A percentile compares a stretch with the other conserved stretches of the same genome.
Conservation (phyloP, 2,888 invertebrate genomes). For the Lithophane semibrunnea region DNA sequence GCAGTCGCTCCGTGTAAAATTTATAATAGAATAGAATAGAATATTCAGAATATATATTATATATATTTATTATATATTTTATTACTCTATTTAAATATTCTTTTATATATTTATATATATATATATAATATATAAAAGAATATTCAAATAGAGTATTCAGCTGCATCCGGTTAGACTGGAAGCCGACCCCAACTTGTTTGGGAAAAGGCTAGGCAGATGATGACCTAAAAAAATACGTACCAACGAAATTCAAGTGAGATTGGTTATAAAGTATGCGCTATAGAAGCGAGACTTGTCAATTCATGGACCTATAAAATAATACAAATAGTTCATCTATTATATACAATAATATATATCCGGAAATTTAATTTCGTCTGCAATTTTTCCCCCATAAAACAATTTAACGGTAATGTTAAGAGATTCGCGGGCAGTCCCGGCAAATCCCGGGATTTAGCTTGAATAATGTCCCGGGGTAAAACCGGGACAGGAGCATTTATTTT, state of each 20-base stretch:
- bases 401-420: slow-evolving; percentile 67
- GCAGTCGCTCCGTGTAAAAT: too few species aligned
- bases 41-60: too few species aligned
- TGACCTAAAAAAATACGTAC: not conserved
- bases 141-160: too few species aligned
- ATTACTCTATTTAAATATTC: too few species aligned
- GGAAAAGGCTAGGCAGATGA: too few species aligned
- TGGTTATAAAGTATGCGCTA: too few species aligned
- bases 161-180: too few species aligned
- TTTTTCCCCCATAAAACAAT: slow-evolving; percentile 65
- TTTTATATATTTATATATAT: too few species aligned
- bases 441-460: slow-evolving; percentile 67
- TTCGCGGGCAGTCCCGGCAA: slow-evolving; percentile 59
- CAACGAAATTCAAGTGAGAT: not conserved
- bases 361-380: slow-evolving; percentile 53
- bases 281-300: not conserved
- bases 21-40: too few species aligned
- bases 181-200: too few species aligned
- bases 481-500: slow-evolving; percentile 67
- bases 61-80: too few species aligned
- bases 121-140: too few species aligned
- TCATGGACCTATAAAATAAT: not conserved
- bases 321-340: slow-evolving; percentile 6
- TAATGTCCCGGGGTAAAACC: slow-evolving; percentile 65
- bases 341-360: slow-evolving; percentile 19